Conservation (phyloP, 1,140 invertebrate species). For the Trypoxylus dichotomus region DNA sequence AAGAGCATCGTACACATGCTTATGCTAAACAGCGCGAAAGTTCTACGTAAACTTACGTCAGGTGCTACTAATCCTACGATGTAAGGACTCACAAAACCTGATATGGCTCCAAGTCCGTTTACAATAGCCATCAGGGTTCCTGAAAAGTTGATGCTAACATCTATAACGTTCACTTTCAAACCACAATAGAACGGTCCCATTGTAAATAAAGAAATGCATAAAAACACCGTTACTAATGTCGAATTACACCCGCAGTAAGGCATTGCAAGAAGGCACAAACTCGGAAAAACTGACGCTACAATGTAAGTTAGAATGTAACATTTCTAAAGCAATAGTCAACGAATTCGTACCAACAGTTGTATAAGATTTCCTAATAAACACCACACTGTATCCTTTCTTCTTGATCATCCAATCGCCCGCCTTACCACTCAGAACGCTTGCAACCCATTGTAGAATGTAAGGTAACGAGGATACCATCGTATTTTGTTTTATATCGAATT, state of each 20-base stretch:
- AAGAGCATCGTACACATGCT: too few species aligned
- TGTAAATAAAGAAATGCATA: slow-evolving; percentile 10
- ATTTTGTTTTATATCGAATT: slow-evolving; percentile 28
- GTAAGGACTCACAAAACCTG: slow-evolving; percentile 76
- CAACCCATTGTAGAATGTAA: slow-evolving; percentile 28
- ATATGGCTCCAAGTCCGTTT: slow-evolving; percentile 77
- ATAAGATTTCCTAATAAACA: slow-evolving; percentile 27
- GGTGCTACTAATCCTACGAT: slow-evolving; percentile 73
- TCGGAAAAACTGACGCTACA: slow-evolving; percentile 29
- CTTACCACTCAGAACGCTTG: slow-evolving; percentile 6
- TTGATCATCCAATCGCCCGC: slow-evolving; percentile 22
- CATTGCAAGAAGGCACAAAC: slow-evolving; percentile 1
- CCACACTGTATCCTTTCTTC: slow-evolving; percentile 13
- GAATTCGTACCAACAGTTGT: slow-evolving; percentile 28
- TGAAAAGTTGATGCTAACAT: slow-evolving; percentile 78
- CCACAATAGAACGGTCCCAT: slow-evolving; percentile 74
- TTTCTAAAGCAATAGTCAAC: too few species aligned
- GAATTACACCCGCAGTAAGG: slow-evolving; percentile 14
- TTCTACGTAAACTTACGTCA: slow-evolving; percentile 63
- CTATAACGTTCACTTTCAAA: slow-evolving; percentile 75
- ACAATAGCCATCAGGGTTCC: slow-evolving; percentile 78
- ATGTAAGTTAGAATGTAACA: neutral
- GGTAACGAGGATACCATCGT: slow-evolving; percentile 10
- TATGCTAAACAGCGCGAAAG: too few species aligned
- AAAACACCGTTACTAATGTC: neutral